Evolutionary conservation across 1,140 invertebrate species (phyloP), one percentile per base, ranked within the genome.

Genomic region (Stenopsyche tienmushanensis): DNA sequence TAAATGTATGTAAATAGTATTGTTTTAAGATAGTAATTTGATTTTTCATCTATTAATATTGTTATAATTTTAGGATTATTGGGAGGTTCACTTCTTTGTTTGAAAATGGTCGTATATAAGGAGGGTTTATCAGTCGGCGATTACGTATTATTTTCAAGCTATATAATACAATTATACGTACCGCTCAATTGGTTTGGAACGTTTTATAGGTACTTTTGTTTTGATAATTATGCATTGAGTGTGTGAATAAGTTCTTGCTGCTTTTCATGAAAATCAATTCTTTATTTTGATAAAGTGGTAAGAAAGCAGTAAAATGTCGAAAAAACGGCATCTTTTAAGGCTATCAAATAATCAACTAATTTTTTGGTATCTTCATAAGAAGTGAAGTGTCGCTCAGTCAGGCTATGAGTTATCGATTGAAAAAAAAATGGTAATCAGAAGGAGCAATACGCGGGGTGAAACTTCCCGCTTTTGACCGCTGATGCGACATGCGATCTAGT

Each of bases 171-270:
- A 75, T 78, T 99, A n/a, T 98, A 98, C 74, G 89, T 91, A 18
- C 96, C 96, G 0, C 78, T 99, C 1, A 98, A 98, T 80, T 98
- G 92, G 89, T 95, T 99, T 76, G 97, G 96, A 15, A 97, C 96
- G n/a, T 97, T 96, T 77, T 99, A 99, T 73, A 90, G 94, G 92
- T 93, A 77, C 15, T 50, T 50, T 10, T 21, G 2, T 21, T 50
- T 50, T 18, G n/a, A n/a, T n/a, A n/a, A n/a, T n/a, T n/a, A n/a
- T 44, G 13, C n/a, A 44, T 62, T 55, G 3, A 26, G 5, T 5
- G 2, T n/a, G n/a, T n/a, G n/a, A n/a, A n/a, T n/a, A n/a, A n/a
- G n/a, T n/a, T n/a, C n/a, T n/a, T n/a, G n/a, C 49, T 15, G 2
- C 17, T 9, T 8, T 55, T 10, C 3, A 10, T 20, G 18, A 9